Percentiles rank a stretch among this genome's conserved stretches.
phyloP scores from a whole-genome alignment of 2,797 vertebrate species.

The Nasua narica region DNA sequence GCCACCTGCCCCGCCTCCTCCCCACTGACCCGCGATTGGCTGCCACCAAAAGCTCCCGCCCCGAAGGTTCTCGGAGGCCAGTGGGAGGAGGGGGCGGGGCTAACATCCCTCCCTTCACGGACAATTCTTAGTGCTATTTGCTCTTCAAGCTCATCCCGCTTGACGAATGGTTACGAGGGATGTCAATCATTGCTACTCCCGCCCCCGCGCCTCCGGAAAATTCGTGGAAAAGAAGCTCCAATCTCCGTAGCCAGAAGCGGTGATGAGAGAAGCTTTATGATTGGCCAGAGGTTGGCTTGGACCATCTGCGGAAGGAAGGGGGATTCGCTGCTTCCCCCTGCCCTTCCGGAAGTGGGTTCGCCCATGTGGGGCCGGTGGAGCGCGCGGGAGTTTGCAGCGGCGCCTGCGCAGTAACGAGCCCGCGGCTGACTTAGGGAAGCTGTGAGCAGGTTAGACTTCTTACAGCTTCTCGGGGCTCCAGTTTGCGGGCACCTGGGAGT shows the following conservation, averaged over 20 bases:
- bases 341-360: background rate
- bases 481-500: no score
- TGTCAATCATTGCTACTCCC: background rate
- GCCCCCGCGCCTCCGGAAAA: background rate
- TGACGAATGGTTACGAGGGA: background rate
- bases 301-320: background rate
- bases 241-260: background rate
- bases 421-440: accelerated
- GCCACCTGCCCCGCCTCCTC: background rate
- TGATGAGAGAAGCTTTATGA: slow-evolving; percentile 14
- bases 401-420: background rate
- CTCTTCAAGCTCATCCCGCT: background rate
- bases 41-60: background rate
- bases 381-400: background rate
- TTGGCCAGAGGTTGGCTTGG: slow-evolving; percentile 46
- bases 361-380: accelerated
- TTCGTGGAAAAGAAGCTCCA: background rate
- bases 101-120: accelerated
- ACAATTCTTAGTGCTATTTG: background rate
- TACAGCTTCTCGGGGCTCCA: accelerated
- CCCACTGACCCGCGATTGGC: slow-evolving; percentile 32
- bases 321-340: background rate
- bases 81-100: background rate
- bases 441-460: accelerated
- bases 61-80: background rate